Conservation (phyloP, 2,113 vertebrate species). For the Ancistrus triradiatus region DNA sequence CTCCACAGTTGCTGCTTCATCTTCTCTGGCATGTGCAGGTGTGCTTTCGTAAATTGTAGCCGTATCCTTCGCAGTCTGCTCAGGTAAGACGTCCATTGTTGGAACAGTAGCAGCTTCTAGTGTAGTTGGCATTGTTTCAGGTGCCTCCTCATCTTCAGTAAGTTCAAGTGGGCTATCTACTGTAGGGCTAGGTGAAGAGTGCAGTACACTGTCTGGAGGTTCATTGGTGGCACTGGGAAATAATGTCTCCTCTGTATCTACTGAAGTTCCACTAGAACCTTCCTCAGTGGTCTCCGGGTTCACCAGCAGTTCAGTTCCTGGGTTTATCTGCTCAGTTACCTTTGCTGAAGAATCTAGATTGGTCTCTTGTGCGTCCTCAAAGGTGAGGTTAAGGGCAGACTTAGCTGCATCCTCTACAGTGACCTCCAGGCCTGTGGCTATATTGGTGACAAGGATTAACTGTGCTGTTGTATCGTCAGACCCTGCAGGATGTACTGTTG, state of each 20-base stretch:
- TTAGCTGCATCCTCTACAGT: conserved; percentile 23
- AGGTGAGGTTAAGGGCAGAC: conserved; percentile 2
- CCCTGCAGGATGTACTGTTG: background rate
- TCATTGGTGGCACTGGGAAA: background rate
- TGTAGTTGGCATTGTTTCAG: background rate
- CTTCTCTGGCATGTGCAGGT: background rate
- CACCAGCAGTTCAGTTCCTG: background rate
- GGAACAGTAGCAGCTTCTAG: background rate
- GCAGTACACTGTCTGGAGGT: background rate
- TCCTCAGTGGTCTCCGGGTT: background rate
- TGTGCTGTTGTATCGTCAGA: background rate
- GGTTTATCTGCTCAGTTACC: conserved; percentile 2
- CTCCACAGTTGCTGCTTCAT: background rate
- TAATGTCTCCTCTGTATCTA: background rate
- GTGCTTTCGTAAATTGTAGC: background rate
- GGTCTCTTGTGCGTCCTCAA: conserved; percentile 5
- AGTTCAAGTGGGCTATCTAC: background rate
- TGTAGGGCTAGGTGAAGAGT: background rate
- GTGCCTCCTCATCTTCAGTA: background rate
- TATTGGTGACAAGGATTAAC: background rate
- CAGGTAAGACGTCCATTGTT: background rate
- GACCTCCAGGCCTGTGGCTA: conserved; percentile 19
- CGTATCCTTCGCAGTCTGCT: background rate
- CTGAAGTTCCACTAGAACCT: background rate
- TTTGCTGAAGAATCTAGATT: background rate